Percentiles rank a stretch among this genome's conserved stretches.
Conservation (phyloP, 2,888 invertebrate genomes). For the Ferrisia virgata region DNA sequence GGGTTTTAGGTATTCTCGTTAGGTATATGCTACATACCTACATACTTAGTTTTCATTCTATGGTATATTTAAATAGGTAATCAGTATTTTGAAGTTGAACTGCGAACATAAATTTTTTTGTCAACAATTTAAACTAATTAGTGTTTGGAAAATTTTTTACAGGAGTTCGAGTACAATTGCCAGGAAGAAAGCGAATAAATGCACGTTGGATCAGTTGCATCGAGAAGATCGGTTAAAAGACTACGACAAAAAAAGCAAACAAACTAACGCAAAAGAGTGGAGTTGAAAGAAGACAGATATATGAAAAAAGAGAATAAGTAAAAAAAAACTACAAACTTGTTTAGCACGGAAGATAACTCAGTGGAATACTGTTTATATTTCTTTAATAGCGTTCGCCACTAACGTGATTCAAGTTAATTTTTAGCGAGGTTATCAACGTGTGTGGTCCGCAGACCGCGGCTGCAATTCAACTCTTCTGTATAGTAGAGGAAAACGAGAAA, state of each 20-base stretch:
- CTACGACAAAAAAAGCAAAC: neutral
- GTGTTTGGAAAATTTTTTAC: neutral
- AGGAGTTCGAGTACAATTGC: neutral
- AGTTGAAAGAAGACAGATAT: neutral
- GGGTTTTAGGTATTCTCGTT: no score
- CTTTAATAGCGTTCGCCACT: conserved; percentile 45
- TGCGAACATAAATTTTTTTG: neutral
- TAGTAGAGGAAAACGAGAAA: neutral
- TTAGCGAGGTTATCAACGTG: conserved; percentile 43
- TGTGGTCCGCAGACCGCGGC: conserved; percentile 44
- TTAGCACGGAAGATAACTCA: conserved; percentile 40
- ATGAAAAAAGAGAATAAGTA: conserved; percentile 4
- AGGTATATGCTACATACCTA: no score
- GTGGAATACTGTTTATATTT: conserved; percentile 39
- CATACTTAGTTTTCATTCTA: neutral
- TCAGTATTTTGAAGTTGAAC: neutral
- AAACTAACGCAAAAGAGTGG: neutral
- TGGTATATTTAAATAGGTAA: neutral
- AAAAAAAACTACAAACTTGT: conserved; percentile 42
- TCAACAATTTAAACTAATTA: neutral
- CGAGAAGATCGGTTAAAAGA: neutral
- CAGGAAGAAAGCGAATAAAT: neutral
- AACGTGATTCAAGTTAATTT: conserved; percentile 45
- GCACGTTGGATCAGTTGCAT: neutral
- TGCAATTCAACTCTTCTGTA: conserved; percentile 41